Base-by-base conservation (phyloP, 2,888 invertebrate genomes). In the Plusia festucae region DNA sequence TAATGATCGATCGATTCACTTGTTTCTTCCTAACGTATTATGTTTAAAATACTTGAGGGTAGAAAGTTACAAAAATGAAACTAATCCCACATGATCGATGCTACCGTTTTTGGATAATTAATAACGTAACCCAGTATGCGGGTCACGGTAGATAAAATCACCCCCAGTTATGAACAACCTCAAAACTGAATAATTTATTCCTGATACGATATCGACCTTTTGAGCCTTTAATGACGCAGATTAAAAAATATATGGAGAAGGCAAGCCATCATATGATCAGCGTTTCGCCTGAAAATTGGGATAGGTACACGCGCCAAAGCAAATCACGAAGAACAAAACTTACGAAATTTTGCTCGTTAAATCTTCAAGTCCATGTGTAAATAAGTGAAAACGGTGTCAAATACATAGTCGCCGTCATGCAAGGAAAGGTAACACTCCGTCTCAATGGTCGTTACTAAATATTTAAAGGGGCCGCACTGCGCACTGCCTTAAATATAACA, bases 391-490 rank as follows among this genome's bases (percentile, higher is more conserved):
- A 77, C 71, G 64, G 76, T 78, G 73, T 82, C 73, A 81, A 83
- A 79, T n/a, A n/a, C n/a, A n/a, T 73, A 78, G 73, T 70, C 65
- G 60, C 62, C 65, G 71, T 73, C 75, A 73, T 76, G 76, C 75
- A 73, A 65, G 74, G 73, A 70, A 84, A 89, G 87, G 87, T 89
- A 88, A 83, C 83, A 82, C 79, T 74, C 73, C 79, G 88, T 87
- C 87, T 89, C 90, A 86, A 87, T 88, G 87, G 89, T 85, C 83
- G 88, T 87, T 84, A 81, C 88, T 93, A 88, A 93, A 93, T 92
- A 91, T 93, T 93, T 89, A 85, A 93, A 85, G 78, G 83, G 79
- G 86, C 90, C 91, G 93, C 93, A 93, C 77, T 93, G 92, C 91
- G 91, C 90, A 83, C 78, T 73, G 82, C 79, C 82, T 88, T 93